phyloP scores from a whole-genome alignment of 2,113 vertebrate species.

The Silurus glanis region DNA sequence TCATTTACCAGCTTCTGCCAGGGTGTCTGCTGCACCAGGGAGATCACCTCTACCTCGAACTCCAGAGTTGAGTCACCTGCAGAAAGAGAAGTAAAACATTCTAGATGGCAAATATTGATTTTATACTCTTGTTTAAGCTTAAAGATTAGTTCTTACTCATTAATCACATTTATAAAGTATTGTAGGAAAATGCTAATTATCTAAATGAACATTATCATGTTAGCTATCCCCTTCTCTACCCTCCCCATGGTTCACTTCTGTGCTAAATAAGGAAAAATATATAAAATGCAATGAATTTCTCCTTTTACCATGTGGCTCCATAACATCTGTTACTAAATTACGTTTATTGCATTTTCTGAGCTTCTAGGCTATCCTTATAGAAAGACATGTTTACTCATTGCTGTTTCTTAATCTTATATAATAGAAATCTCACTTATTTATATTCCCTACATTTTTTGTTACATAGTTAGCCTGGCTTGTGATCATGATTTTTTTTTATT shows the following conservation, averaged over 20 bases:
- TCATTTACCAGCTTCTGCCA: conserved; percentile 88
- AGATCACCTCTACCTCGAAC: conserved; percentile 91
- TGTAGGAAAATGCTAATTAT: not conserved
- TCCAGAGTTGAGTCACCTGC: conserved; percentile 84
- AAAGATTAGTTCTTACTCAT: not conserved
- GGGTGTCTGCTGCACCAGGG: conserved; percentile 78
- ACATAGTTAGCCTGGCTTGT: not conserved
- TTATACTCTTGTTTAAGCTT: not conserved
- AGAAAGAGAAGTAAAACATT: not conserved
- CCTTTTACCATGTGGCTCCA: not conserved
- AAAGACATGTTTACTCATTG: not conserved
- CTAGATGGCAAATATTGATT: not conserved
- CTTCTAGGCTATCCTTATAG: not conserved
- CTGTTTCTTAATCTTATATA: not conserved
- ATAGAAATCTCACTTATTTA: not conserved
- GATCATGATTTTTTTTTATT: not conserved
- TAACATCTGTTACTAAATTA: not conserved
- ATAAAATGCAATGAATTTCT: not conserved
- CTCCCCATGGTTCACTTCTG: not conserved
- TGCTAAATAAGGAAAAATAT: not conserved
- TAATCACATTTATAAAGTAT: not conserved
- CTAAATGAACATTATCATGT: not conserved
- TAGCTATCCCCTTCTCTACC: not conserved
- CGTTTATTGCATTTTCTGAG: not conserved
- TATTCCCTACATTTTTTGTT: not conserved